Evolutionary conservation across 2,797 vertebrate genomes (phyloP).

Genomic region (Xenopus petersii): DNA sequence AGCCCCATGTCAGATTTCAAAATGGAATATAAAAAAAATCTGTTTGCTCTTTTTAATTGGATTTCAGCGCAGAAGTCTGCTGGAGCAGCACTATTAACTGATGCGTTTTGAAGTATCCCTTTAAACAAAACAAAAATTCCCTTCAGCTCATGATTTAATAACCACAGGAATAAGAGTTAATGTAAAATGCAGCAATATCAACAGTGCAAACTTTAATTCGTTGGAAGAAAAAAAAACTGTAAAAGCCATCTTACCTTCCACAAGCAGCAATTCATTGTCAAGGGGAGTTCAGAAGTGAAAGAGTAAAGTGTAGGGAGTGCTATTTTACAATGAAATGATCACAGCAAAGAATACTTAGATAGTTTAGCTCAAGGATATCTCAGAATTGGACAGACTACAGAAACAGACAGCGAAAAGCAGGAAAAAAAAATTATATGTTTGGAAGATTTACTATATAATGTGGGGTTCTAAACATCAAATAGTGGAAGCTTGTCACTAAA

Average conservation of each 20-base stretch:
- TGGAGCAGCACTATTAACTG: no score
- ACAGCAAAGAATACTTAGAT: not conserved
- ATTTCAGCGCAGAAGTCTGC: no score
- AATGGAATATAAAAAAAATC: no score
- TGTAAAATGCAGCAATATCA: slow-evolving; percentile 64
- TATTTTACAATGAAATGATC: not conserved
- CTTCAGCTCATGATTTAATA: slow-evolving; percentile 64
- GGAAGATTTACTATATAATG: not conserved
- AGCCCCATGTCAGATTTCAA: no score
- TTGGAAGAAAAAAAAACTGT: slow-evolving; percentile 74
- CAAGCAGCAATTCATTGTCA: slow-evolving; percentile 59
- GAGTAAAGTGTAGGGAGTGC: not conserved
- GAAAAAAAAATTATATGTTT: not conserved
- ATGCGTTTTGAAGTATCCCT: no score
- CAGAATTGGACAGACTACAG: slow-evolving; percentile 3
- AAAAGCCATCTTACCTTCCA: slow-evolving; percentile 78
- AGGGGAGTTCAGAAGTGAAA: slow-evolving; percentile 31
- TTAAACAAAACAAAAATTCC: slow-evolving; percentile 33
- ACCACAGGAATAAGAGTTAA: slow-evolving; percentile 67
- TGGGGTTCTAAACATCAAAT: not conserved
- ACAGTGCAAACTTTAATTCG: slow-evolving; percentile 58
- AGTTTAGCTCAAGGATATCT: not conserved
- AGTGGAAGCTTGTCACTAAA: not conserved
- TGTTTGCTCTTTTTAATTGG: no score
- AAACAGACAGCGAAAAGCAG: not conserved